Evolutionary conservation across 2,113 vertebrate species (phyloP), one percentile per base, ranked within the genome.

Genomic region (Thinocorus orbignyianus): DNA sequence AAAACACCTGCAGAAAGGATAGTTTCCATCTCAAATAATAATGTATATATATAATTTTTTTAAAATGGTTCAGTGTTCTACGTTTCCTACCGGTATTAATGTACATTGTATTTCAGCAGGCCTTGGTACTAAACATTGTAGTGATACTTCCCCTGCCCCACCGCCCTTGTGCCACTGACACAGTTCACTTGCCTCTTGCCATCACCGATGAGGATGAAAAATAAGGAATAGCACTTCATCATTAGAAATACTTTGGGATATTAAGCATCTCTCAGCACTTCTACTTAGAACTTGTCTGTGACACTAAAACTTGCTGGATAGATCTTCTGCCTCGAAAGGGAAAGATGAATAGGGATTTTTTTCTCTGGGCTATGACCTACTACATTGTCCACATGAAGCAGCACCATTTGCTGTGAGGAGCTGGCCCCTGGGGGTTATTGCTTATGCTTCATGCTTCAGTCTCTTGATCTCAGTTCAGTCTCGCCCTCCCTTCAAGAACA

Each of bases 371-470:
- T 74, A 1, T 55, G 80, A 20, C 41, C 35, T 46, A 1, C 24
- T 22, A 3, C 7, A 0, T 26, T 44, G 16, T 7, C 30, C 35
- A 30, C 3, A 1, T 12, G 48, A 62, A n/a, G 54, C 7, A 39
- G 60, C 55, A 8, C 49, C 1, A 22, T 48, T 58, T 41, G 46
- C 71, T 6, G 7, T 1, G 3, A 31, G 7, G 14, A 41, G 58
- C 44, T 54, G 41, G 3, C 51, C 33, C 18, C 2, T 2, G 2
- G 35, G 10, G 2, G 3, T 60, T 65, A 49, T 19, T 18, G 15
- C 28, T 62, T 5, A 10, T 1, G 15, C 35, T 41, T 39, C 41
- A 28, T 41, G 26, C 37, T 31, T 18, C 52, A 26, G 18, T 10
- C 54, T 30, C 17, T 26, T 30, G 11, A 14, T 51, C 31, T 20